Conservation (phyloP, 1,140 invertebrate species). For the Colletes latitarsis region DNA sequence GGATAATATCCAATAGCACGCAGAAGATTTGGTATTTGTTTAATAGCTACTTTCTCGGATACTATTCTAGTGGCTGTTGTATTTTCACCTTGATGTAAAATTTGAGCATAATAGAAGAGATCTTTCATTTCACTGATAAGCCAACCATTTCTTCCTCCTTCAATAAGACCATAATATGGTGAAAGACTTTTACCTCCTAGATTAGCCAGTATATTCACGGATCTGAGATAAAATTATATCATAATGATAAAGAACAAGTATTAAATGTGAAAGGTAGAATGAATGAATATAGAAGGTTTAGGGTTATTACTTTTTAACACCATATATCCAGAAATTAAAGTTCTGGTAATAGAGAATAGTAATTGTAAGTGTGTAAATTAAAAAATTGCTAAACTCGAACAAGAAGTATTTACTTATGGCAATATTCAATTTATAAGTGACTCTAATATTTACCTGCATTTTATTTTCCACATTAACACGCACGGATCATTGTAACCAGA, state of each 20-base stretch:
- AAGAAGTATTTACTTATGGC: neutral
- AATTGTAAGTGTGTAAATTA: neutral
- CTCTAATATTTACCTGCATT: slow-evolving; percentile 77
- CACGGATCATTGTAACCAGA: slow-evolving; percentile 81
- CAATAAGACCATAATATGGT: slow-evolving; percentile 83
- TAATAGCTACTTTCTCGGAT: slow-evolving; percentile 82
- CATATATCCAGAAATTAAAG: no score
- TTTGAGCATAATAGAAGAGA: slow-evolving; percentile 88
- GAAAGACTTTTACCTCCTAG: slow-evolving; percentile 81
- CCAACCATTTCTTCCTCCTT: slow-evolving; percentile 83
- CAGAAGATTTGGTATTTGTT: slow-evolving; percentile 87
- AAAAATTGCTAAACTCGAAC: neutral
- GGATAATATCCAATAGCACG: slow-evolving; percentile 88
- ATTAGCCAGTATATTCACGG: slow-evolving; percentile 80
- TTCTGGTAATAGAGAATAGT: no score
- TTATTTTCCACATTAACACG: slow-evolving; percentile 84
- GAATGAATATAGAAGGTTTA: no score
- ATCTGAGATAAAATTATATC: slow-evolving; percentile 68
- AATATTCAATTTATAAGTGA: neutral
- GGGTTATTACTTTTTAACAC: no score
- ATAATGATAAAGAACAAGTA: no score
- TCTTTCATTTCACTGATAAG: slow-evolving; percentile 87
- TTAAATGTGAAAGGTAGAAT: no score
- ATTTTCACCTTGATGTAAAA: slow-evolving; percentile 86
- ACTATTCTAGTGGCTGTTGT: slow-evolving; percentile 82